phyloP scores from a whole-genome alignment of 2,797 vertebrate species.

The Sus cebifrons region DNA sequence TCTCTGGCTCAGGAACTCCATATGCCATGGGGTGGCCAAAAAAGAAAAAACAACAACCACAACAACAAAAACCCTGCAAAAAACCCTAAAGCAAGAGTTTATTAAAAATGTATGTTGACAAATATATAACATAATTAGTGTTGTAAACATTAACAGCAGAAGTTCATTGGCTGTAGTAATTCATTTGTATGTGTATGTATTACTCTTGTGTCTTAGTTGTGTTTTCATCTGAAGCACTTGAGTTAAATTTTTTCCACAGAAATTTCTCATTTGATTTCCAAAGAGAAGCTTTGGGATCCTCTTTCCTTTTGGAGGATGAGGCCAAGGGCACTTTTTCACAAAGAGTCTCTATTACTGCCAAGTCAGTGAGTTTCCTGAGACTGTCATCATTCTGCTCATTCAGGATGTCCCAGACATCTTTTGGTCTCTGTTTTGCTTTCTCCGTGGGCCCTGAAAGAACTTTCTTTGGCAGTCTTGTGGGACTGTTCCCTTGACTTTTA shows the following conservation, averaged over 20 bases:
- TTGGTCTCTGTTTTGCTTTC: conserved; percentile 91
- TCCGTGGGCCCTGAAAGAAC: conserved; percentile 76
- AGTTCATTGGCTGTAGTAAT: neutral
- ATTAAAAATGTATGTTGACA: conserved; percentile 52
- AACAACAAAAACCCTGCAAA: neutral
- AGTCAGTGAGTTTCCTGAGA: conserved; percentile 94
- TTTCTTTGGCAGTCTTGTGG: conserved; percentile 74
- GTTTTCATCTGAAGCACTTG: conserved; percentile 75
- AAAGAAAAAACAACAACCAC: no score
- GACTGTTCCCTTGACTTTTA: conserved; percentile 88
- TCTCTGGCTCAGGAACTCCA: no score
- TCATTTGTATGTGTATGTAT: conserved; percentile 15
- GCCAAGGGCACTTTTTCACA: conserved; percentile 90
- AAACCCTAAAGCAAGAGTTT: neutral
- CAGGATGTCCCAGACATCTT: conserved; percentile 98
- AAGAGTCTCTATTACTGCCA: conserved; percentile 94
- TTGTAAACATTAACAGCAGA: neutral
- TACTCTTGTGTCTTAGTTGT: conserved; percentile 63
- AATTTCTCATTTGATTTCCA: conserved; percentile 98
- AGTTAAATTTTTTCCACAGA: conserved; percentile 94
- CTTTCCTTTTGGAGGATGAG: conserved; percentile 79
- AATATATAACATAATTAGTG: neutral
- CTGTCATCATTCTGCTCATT: conserved; percentile 95
- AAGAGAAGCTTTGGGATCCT: conserved; percentile 89
- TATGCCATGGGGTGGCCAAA: no score